Evolutionary conservation across 2,888 invertebrate species (phyloP).

Genomic region (Acleris sparsana): DNA sequence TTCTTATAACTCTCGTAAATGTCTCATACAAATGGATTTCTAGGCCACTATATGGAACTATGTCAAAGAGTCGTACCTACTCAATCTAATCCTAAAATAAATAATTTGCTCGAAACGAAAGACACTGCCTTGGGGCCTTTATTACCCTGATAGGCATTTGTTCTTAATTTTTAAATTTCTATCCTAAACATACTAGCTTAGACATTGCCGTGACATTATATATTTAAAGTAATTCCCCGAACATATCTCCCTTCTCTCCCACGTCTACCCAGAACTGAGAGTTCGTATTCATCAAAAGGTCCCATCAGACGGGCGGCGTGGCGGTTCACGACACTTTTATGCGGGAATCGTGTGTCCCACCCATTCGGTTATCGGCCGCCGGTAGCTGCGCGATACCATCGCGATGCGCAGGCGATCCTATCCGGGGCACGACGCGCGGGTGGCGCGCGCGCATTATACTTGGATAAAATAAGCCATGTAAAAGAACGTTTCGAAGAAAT

Average conservation of each 20-base stretch:
- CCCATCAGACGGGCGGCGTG: constrained; percentile 44
- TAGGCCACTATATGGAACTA: too few relatives aligned
- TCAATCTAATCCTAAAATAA: too few relatives aligned
- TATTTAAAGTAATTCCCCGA: not conserved
- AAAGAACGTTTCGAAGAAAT: not conserved
- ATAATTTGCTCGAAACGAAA: not conserved
- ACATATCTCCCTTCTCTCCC: constrained; percentile 12
- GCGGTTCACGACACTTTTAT: constrained; percentile 66
- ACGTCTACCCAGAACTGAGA: constrained; percentile 23
- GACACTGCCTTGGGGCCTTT: too few relatives aligned
- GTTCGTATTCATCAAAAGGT: constrained; percentile 34
- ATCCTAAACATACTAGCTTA: too few relatives aligned
- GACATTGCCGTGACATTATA: not conserved
- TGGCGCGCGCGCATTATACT: constrained; percentile 42
- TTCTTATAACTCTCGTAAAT: too few relatives aligned
- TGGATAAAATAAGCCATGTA: not conserved
- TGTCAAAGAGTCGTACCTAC: too few relatives aligned
- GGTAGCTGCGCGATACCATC: constrained; percentile 47
- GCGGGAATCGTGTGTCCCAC: constrained; percentile 66
- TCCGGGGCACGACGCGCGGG: constrained; percentile 63
- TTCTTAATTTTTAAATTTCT: too few relatives aligned
- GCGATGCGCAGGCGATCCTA: constrained; percentile 70
- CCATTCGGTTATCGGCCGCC: constrained; percentile 25
- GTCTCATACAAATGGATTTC: too few relatives aligned
- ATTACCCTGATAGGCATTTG: too few relatives aligned